A percentile compares a stretch with the other conserved stretches of the same genome.
Conservation (phyloP, 2,888 invertebrate genomes). For the Lomographa bimaculata region DNA sequence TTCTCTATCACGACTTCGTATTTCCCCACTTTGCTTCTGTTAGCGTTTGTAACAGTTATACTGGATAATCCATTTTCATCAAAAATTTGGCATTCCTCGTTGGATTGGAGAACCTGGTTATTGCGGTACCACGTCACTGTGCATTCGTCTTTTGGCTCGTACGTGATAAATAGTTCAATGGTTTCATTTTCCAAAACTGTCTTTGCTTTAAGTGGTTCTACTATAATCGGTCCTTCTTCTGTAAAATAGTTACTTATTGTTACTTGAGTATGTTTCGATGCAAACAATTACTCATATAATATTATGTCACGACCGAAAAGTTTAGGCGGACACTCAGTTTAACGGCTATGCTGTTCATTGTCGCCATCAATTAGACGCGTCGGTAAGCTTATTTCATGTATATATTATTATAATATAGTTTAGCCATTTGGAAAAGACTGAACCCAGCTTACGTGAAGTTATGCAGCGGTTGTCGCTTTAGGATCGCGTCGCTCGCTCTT, state of each 20-base stretch:
- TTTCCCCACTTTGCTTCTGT: constrained; percentile 91
- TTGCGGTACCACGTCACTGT: constrained; percentile 94
- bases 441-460: too few relatives aligned
- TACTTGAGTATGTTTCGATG: too few relatives aligned
- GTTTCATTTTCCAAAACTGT: constrained; percentile 88
- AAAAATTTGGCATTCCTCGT: constrained; percentile 84
- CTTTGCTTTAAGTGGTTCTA: constrained; percentile 90
- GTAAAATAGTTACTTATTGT: constrained; percentile 61
- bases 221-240: constrained; percentile 85
- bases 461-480: too few relatives aligned
- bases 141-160: constrained; percentile 88
- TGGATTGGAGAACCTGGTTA: constrained; percentile 88
- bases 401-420: too few relatives aligned
- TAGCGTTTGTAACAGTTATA: constrained; percentile 86
- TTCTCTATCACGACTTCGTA: constrained; percentile 94
- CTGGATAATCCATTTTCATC: constrained; percentile 85
- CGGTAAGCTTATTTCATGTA: too few relatives aligned
- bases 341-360: too few relatives aligned
- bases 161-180: constrained; percentile 87
- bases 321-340: too few relatives aligned
- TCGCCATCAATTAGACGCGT: too few relatives aligned
- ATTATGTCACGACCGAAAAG: too few relatives aligned
- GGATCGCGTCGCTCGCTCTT: too few relatives aligned
- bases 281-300: too few relatives aligned
- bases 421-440: too few relatives aligned